These are phyloP conservation scores for Cephus sareptanus DNA, from an alignment of 2,888 invertebrate species.

Conservation along the genomic window DNA sequence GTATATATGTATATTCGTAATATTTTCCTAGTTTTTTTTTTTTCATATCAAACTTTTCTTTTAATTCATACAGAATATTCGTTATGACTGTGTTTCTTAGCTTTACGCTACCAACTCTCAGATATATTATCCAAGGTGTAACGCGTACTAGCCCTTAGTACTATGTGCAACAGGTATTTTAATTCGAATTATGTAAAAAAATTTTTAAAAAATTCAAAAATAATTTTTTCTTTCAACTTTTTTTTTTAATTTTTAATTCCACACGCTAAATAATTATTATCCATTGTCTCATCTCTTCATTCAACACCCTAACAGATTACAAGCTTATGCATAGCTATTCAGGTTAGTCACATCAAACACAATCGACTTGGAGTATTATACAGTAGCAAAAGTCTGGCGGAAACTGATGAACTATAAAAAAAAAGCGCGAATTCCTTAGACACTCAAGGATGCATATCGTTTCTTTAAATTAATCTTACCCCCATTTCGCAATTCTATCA, in stretches of 20 bases:
- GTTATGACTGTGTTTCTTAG: too few relatives aligned
- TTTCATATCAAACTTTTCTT: not conserved
- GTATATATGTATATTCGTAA: not conserved
- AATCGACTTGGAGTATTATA: not conserved
- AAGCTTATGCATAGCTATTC: not conserved
- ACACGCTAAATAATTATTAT: not conserved
- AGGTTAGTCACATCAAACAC: not conserved
- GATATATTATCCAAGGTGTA: not conserved
- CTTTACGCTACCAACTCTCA: too few relatives aligned
- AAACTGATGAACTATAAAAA: not conserved
- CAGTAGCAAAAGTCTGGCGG: not conserved
- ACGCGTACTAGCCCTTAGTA: not conserved
- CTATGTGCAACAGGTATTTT: not conserved
- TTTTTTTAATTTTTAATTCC: not conserved
- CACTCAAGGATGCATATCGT: not conserved
- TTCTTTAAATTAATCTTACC: not conserved
- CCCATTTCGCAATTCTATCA: not conserved
- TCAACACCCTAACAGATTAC: not conserved
- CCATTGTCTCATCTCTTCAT: not conserved
- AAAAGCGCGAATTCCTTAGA: not conserved
- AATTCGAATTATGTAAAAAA: not conserved
- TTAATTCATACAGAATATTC: too few relatives aligned
- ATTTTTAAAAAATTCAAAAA: not conserved
- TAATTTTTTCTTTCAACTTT: too few relatives aligned
- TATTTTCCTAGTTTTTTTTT: not conserved